phyloP scores from a whole-genome alignment of 2,797 vertebrate genomes.

The Columba guinea region DNA sequence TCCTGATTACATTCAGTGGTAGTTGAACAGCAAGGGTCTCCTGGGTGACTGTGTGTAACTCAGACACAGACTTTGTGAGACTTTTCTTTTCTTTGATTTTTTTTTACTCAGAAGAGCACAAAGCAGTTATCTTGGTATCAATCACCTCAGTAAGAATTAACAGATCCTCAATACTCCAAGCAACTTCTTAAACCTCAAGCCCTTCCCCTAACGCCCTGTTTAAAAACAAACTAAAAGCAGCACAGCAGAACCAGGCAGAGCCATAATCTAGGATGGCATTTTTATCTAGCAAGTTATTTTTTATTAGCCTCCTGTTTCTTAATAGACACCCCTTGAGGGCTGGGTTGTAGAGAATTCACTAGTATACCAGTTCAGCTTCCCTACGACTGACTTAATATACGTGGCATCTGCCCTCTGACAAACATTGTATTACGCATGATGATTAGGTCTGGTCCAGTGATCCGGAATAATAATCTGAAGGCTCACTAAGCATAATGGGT shows the following conservation, averaged over 20 bases:
- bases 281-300: conserved; percentile 64
- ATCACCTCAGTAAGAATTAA: not conserved
- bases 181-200: not conserved
- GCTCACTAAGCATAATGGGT: conserved; percentile 51
- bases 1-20: not conserved
- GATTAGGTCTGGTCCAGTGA: conserved; percentile 61
- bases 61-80: rapidly evolving
- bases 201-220: not conserved
- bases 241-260: not conserved
- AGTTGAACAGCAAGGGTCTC: not conserved
- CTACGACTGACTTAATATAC: conserved; percentile 35
- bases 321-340: conserved; percentile 61
- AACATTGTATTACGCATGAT: conserved; percentile 34
- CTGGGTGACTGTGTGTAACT: not conserved
- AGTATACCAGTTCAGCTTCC: conserved; percentile 55
- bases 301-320: conserved; percentile 66
- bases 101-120: not conserved
- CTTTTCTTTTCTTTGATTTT: not conserved
- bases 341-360: conserved; percentile 40
- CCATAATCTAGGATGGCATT: conserved; percentile 51
- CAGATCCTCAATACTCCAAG: not conserved
- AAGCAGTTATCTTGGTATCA: not conserved
- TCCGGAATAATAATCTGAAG: conserved; percentile 48
- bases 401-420: conserved; percentile 48
- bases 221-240: not conserved